phyloP scores from a whole-genome alignment of 2,113 vertebrate genomes.

The Grammomys surdaster region DNA sequence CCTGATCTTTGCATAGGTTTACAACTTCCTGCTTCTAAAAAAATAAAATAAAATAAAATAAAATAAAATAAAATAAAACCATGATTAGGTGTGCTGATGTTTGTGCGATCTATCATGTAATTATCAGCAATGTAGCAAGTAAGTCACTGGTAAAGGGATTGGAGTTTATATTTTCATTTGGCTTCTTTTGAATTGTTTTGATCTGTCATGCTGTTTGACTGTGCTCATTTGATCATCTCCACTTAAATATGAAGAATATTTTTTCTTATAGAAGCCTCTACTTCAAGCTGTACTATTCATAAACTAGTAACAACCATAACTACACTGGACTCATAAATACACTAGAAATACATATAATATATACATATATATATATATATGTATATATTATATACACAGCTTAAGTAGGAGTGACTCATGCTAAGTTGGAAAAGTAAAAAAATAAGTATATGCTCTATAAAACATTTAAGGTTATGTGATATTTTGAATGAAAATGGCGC shows the following conservation, averaged over 20 bases:
- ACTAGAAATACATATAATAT: no score
- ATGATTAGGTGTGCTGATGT: background rate
- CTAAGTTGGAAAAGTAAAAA: background rate
- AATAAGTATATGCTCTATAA: background rate
- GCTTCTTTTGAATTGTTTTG: background rate
- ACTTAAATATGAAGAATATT: constrained; percentile 22
- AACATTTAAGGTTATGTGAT: background rate
- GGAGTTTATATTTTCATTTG: constrained; percentile 6
- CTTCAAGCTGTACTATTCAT: constrained; percentile 37
- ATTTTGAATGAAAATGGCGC: background rate
- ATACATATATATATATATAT: no score
- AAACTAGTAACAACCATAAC: constrained; percentile 34
- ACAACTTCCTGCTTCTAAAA: background rate
- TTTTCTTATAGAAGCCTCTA: constrained; percentile 43
- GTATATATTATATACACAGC: background rate
- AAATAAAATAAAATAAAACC: background rate
- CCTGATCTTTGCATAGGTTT: background rate
- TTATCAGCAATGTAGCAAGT: background rate
- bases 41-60: background rate
- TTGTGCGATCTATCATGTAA: background rate
- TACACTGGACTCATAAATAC: background rate
- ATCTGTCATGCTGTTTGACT: constrained; percentile 15
- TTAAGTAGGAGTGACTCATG: background rate
- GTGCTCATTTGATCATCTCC: constrained; percentile 21
- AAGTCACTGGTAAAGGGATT: background rate